Conservation (phyloP, 2,797 vertebrate species). For the Eptatretus atami region DNA sequence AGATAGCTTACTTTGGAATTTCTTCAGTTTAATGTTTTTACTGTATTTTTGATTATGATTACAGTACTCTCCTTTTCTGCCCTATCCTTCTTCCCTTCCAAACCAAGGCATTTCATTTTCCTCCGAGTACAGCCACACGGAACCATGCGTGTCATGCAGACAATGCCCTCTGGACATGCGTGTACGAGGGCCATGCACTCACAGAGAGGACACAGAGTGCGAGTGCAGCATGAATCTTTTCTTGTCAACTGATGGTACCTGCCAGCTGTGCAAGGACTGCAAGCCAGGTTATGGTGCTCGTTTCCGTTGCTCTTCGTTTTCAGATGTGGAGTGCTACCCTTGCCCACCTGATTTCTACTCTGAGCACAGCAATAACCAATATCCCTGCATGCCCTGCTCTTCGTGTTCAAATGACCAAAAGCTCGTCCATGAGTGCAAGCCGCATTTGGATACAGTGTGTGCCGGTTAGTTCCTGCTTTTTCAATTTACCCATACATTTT, state of each 20-base stretch:
- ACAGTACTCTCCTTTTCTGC: not conserved
- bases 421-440: conserved; percentile 22
- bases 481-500: not conserved
- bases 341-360: conserved; percentile 50
- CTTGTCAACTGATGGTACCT: conserved; percentile 33
- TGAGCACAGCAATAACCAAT: conserved; percentile 44
- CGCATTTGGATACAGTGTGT: conserved; percentile 28
- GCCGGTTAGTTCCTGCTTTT: conserved; percentile 20
- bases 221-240: conserved; percentile 57
- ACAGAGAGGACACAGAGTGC: conserved; percentile 12
- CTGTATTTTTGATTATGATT: too few relatives aligned
- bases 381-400: conserved; percentile 75
- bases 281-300: conserved; percentile 46
- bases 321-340: conserved; percentile 48
- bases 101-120: conserved; percentile 55
- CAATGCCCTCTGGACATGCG: conserved; percentile 44
- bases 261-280: conserved; percentile 40
- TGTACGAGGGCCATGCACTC: conserved; percentile 58
- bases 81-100: not conserved
- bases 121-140: conserved; percentile 37
- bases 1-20: too few relatives aligned
- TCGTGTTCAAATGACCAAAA: conserved; percentile 44
- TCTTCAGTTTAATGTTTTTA: too few relatives aligned
- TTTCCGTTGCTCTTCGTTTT: conserved; percentile 23
- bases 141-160: conserved; percentile 36